A percentile compares a stretch with the other conserved stretches of the same genome.
phyloP scores from a whole-genome alignment of 2,113 vertebrate species.

The cat (Felis catus) region F.catus_Fca126_mat1.0 CM031412.1:200642501-200643000 shows the following conservation, averaged over 20 bases:
- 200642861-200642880: too few relatives aligned
- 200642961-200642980: not conserved
- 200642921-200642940: too few relatives aligned
- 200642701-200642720: not conserved
- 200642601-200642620: not conserved
- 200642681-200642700: not conserved
- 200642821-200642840: too few relatives aligned
- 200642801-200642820: too few relatives aligned
- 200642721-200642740: not conserved
- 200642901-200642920: too few relatives aligned
- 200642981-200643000: not conserved
- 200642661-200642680: not conserved
- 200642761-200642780: too few relatives aligned
- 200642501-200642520: not conserved
- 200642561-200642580: not conserved
- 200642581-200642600: not conserved
- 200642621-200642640: not conserved
- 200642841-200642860: too few relatives aligned
- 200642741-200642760: too few relatives aligned
- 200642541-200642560: not conserved
- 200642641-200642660: not conserved
- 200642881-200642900: too few relatives aligned
- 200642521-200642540: not conserved
- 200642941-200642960: not conserved
- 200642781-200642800: too few relatives aligned